Evolutionary conservation across 1,140 invertebrate genomes (phyloP), one percentile per base, ranked within the genome.

Genomic region (Drosophila miranda): DNA sequence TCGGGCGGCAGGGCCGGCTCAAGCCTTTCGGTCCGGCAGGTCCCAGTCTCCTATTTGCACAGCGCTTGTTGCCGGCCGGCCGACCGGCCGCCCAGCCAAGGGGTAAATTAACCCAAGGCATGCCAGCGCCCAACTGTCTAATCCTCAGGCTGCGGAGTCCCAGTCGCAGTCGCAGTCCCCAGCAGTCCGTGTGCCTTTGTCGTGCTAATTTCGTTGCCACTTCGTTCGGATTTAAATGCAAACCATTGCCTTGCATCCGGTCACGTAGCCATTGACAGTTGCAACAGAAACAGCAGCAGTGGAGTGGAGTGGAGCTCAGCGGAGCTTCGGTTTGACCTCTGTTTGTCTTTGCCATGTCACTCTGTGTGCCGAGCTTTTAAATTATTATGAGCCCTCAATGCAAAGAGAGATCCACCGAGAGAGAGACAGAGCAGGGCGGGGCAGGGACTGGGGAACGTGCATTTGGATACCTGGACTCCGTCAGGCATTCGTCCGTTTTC

Each of bases 281-380:
- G 80, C 81, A 68, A 49, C 50, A 44, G 23, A 23, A 60, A 41
- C 28, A 49, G 45, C 30, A 43, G 21, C 23, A 49, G 54, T 30
- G 46, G 16, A 19, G 16, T 1, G 16, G 16, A 19, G 16, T 9
- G 3, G 30, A n/a, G n/a, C n/a, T n/a, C n/a, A n/a, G 16, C 1
- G 16, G 16, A 11, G 34, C 41, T 30, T 61, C 43, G 16, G 76
- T 76, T 86, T 84, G 82, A 86, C 81, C 81, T 86, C 78, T 87
- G 81, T 86, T 86, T 86, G 81, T 86, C 81, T 86, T 86, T 86
- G 82, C 77, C 74, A 77, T 87, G 81, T 82, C 83, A 88, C 56
- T 88, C 76, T 87, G 84, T 87, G 83, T 88, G 84, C 79, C 79
- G 75, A 88, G 84, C 79, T 89, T 88, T 89, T 88, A 89, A 88